Percentiles rank a stretch among this genome's conserved stretches.
phyloP scores from a whole-genome alignment of 2,888 invertebrate genomes.

The Caenorhabditis doughertyi region DNA sequence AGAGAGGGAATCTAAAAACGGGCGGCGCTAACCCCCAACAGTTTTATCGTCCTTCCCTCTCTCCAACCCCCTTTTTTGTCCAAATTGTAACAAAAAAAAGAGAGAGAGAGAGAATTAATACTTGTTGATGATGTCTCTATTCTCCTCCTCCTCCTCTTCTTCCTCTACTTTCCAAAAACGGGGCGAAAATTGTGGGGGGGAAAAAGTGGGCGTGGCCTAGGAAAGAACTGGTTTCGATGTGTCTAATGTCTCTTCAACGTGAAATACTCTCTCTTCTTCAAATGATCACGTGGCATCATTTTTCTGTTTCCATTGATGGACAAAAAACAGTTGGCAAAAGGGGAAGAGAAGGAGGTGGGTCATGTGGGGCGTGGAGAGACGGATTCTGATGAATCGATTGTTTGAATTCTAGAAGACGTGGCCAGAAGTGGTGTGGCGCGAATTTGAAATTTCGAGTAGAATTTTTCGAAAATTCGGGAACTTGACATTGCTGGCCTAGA shows the following conservation, averaged over 20 bases:
- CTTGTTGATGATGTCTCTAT: background rate
- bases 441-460: too few species aligned
- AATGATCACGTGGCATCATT: slow-evolving; percentile 2
- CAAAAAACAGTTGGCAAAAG: background rate
- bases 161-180: background rate
- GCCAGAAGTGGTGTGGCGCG: too few species aligned
- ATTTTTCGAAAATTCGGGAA: too few species aligned
- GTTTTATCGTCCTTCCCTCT: background rate
- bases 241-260: slow-evolving; percentile 6
- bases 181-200: too few species aligned
- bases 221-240: background rate
- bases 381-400: background rate
- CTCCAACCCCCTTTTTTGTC: too few species aligned
- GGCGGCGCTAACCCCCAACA: slow-evolving; percentile 2
- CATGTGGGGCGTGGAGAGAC: background rate
- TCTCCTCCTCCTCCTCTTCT: too few species aligned
- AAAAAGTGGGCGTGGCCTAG: slow-evolving; percentile 26
- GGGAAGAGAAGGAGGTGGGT: background rate
- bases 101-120: background rate
- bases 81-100: slow-evolving; percentile 9
- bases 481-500: too few species aligned
- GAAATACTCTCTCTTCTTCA: background rate
- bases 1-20: background rate
- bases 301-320: too few species aligned
- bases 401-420: too few species aligned